A percentile compares a stretch with the other conserved stretches of the same genome.
Evolutionary conservation across 2,888 invertebrate genomes (phyloP).

Genomic region (Aphodius sticticus): DNA sequence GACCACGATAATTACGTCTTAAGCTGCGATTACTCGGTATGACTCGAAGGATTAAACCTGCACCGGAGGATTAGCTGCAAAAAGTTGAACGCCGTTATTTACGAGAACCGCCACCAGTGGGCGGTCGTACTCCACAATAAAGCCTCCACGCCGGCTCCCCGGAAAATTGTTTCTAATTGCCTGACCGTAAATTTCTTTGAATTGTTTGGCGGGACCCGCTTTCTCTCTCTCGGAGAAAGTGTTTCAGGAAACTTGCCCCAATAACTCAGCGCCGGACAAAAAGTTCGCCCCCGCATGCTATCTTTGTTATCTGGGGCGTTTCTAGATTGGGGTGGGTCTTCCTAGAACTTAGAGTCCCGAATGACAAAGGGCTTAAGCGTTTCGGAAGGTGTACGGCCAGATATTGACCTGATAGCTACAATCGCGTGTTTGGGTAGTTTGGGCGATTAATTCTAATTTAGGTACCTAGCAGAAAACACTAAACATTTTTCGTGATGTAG

Average conservation of each 20-base stretch:
- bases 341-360: background rate
- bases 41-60: background rate
- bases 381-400: background rate
- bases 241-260: background rate
- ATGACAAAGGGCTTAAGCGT: background rate
- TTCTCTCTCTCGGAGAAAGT: background rate
- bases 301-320: background rate
- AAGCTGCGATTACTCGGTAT: background rate
- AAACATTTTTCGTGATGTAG: too few species aligned
- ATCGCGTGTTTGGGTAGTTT: background rate
- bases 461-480: background rate
- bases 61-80: background rate
- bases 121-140: background rate
- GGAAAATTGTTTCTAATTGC: constrained; percentile 4
- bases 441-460: background rate
- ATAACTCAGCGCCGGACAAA: background rate
- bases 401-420: background rate
- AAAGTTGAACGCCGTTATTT: background rate
- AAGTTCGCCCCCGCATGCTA: background rate
- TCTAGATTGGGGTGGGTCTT: background rate
- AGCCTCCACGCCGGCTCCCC: background rate
- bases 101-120: background rate
- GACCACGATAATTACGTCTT: constrained; percentile 4
- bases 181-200: background rate
- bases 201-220: background rate